Conservation (phyloP, 1,140 invertebrate genomes). For the Drosophila baimaii region DNA sequence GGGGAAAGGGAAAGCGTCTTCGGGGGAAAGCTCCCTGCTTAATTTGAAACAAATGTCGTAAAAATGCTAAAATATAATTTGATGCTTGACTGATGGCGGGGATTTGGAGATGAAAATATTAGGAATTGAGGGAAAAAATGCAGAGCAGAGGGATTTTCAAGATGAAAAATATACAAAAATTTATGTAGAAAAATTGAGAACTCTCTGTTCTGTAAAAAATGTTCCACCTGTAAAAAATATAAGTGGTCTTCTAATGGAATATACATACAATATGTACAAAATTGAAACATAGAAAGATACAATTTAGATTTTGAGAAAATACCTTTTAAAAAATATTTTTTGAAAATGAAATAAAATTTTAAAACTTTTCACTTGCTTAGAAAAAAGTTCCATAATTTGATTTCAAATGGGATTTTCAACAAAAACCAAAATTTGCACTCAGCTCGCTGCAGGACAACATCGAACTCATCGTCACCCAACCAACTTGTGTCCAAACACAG, state of each 20-base stretch:
- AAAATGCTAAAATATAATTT: slow-evolving; percentile 75
- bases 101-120: slow-evolving; percentile 42
- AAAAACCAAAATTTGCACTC: slow-evolving; percentile 25
- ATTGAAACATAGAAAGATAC: no score
- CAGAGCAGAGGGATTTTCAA: slow-evolving; percentile 7
- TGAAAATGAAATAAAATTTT: neutral
- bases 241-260: no score
- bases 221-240: neutral
- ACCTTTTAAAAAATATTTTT: neutral
- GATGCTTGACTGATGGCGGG: slow-evolving; percentile 70
- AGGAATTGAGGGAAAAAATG: slow-evolving; percentile 1
- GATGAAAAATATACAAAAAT: no score
- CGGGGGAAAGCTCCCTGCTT: slow-evolving; percentile 54
- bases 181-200: no score
- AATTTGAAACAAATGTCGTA: slow-evolving; percentile 82
- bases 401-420: neutral
- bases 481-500: slow-evolving; percentile 14
- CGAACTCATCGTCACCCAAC: neutral
- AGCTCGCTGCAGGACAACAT: slow-evolving; percentile 8
- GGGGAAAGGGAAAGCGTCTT: slow-evolving; percentile 26
- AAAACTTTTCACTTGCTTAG: no score
- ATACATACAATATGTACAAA: neutral
- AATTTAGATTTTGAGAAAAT: neutral
- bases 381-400: neutral
- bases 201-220: no score